Evolutionary conservation across 2,113 vertebrate genomes (phyloP), one percentile per base, ranked within the genome.

Genomic region (Forbesichthys agassizii): DNA sequence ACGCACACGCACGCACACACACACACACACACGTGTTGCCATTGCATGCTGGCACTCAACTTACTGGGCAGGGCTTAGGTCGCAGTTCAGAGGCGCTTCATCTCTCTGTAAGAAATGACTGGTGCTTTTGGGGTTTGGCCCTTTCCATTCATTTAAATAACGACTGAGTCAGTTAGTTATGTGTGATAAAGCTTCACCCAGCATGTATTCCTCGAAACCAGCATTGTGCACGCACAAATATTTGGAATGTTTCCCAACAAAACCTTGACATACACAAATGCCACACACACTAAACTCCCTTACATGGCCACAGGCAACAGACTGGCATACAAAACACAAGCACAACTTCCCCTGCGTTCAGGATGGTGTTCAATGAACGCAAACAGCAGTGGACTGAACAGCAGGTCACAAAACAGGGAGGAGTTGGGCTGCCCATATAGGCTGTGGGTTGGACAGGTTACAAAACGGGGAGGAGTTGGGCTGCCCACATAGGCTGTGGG

Each of bases 161-260:
- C 56, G 3, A 11, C 13, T 33, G 16, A 27, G 54, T 48, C 51
- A 6, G 46, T 16, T 14, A 42, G 54, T 11, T 52, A 59, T 14
- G 59, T 36, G 16, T 51, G 66, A 71, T 63, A 33, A 59, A 6
- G 20, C 53, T 10, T 60, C 64, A 61, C 12, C 63, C 16, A 64
- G 36, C 54, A 42, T 47, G 67, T n/a, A 54, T 54, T 14, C 71
- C 63, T 67, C 64, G 49, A 58, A 69, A 59, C 33, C 64, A 76
- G 5, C 27, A 27, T 14, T 5, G 18, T 16, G 52, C 57, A 61
- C 20, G 48, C 13, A 58, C 48, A 33, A 42, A 48, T 11, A 10
- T 12, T 2, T n/a, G 48, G 33, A 69, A 27, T 42, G 9, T 52
- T 48, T 48, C 49, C 27, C 27, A 62, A 58, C 42, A 20, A 20